Conservation (phyloP, 2,113 vertebrate genomes). For the Oryctolagus cuniculus region mOryCun1.1 NC_091432.1:228391501-228392000, state of each 20-base stretch:
- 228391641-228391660: neutral
- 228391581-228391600: neutral
- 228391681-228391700: slow-evolving; percentile 1
- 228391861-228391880: slow-evolving; percentile 89
- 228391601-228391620: slow-evolving; percentile 22
- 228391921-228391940: slow-evolving; percentile 96
- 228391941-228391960: slow-evolving; percentile 98
- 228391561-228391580: neutral
- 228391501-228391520: neutral
- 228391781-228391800: slow-evolving; percentile 87
- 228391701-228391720: slow-evolving; percentile 69
- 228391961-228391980: slow-evolving; percentile 95
- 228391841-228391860: slow-evolving; percentile 87
- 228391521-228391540: neutral
- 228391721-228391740: slow-evolving; percentile 75
- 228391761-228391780: slow-evolving; percentile 81
- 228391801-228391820: slow-evolving; percentile 89
- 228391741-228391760: slow-evolving; percentile 81
- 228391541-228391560: neutral
- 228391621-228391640: neutral
- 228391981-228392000: slow-evolving; percentile 97
- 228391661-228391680: neutral
- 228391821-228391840: slow-evolving; percentile 98
- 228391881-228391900: slow-evolving; percentile 90
- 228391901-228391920: slow-evolving; percentile 94